Evolutionary conservation across 2,888 invertebrate genomes (phyloP).

Genomic region (Anticlea derivata): DNA sequence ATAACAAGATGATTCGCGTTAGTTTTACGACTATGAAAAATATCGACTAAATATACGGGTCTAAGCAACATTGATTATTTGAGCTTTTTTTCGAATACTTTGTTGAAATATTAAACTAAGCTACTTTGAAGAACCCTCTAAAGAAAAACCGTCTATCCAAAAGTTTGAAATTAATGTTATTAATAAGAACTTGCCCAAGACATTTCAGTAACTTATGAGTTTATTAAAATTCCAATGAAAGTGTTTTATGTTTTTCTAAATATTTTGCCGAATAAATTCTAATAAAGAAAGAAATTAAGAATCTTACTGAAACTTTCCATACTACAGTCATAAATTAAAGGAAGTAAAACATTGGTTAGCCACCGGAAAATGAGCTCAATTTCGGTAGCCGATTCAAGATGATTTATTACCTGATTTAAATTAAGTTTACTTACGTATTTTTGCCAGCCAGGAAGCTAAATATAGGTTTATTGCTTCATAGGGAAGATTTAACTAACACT

Average conservation of each 20-base stretch:
- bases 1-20: no score
- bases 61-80: no score
- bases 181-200: constrained; percentile 5
- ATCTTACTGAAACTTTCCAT: constrained; percentile 24
- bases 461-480: no score
- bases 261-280: constrained; percentile 7
- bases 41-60: no score
- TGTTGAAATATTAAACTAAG: neutral
- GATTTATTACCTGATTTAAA: constrained; percentile 14
- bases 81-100: neutral
- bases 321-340: constrained; percentile 31
- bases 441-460: no score
- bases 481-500: no score
- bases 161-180: constrained; percentile 10
- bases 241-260: constrained; percentile 7
- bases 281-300: constrained; percentile 1
- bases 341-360: constrained; percentile 25
- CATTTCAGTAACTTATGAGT: constrained; percentile 4
- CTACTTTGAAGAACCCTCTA: constrained; percentile 3
- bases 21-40: no score
- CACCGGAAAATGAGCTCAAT: constrained; percentile 27
- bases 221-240: constrained; percentile 12
- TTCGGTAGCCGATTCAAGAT: constrained; percentile 16
- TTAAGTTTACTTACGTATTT: neutral
- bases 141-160: constrained; percentile 9